These are phyloP conservation scores for Indri indri DNA, from an alignment of 2,113 vertebrate genomes.

Conservation along the genomic window DNA sequence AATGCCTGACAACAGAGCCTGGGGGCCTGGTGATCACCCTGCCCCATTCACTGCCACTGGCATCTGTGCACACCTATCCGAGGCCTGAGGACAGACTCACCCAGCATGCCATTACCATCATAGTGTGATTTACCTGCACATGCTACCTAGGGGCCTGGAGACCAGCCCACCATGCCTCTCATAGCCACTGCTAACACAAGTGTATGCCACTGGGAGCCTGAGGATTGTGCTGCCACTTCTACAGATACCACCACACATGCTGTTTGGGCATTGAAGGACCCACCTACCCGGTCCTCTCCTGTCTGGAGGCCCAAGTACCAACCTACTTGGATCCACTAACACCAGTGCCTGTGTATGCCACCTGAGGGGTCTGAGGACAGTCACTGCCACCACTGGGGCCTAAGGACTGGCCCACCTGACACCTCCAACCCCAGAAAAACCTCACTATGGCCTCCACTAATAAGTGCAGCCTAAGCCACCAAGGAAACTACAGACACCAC, in stretches of 20 bases:
- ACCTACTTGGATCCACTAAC: neutral
- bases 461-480: neutral
- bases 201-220: neutral
- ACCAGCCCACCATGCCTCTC: neutral
- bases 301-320: neutral
- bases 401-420: neutral
- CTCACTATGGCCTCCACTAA: neutral
- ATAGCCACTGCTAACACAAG: neutral
- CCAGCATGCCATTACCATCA: neutral
- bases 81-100: neutral
- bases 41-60: no score
- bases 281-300: neutral
- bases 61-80: neutral
- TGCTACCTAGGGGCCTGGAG: neutral
- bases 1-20: neutral
- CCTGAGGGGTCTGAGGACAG: neutral
- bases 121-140: neutral
- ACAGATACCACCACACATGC: neutral
- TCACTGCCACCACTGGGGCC: neutral
- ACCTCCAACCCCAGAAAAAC: neutral
- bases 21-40: neutral
- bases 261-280: neutral
- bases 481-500: neutral
- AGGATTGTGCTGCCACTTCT: neutral
- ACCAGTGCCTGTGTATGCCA: neutral